Evolutionary conservation across 2,797 vertebrate species (phyloP), one percentile per base, ranked within the genome.

Genomic region (Glyptemys insculpta): DNA sequence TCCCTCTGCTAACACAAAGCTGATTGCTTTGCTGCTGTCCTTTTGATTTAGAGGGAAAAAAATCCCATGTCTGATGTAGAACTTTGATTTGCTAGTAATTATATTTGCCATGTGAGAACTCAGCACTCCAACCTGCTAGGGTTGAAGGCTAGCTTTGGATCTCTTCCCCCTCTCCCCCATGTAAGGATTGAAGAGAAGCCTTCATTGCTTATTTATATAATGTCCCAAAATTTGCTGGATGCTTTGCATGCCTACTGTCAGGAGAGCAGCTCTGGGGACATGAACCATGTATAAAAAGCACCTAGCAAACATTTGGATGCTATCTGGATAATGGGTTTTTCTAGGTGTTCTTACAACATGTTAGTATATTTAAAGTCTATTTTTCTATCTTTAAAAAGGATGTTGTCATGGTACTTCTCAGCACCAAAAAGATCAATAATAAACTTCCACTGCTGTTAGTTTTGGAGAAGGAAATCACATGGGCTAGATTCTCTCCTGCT

Each of bases 1-100:
- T 95, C 79, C 74, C 83, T 93, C 0, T 0, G 59, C 83, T 92
- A 47, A 19, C 65, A 88, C 85, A 89, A 94, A 94, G 68, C 84
- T 81, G 76, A 86, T 88, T 0, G 0, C 50, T 96, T 95, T 94
- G 83, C 83, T 92, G 89, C 83, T 92, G 86, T 93, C 72, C 65
- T 94, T 97, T 97, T 93, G 93, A 94, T 95, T 95, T 81, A 91
- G 81, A 84, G 52, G 78, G 49, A 96, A 41, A 96, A 96, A 94
- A 96, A 89, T 87, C 84, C 78, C 80, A 41, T 8, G 8, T 92
- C 92, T 97, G 93, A 91, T 94, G 91, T 87, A 74, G 27, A 90
- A 29, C 91, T 96, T 97, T 97, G 94, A 86, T 96, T 97, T 95
- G 87, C 41, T 79, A 12, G 57, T 96, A 97, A 96, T 97, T 96